A percentile compares a stretch with the other conserved stretches of the same genome.
Evolutionary conservation across 2,113 vertebrate genomes (phyloP).

Genomic region (Scopus umbretta): DNA sequence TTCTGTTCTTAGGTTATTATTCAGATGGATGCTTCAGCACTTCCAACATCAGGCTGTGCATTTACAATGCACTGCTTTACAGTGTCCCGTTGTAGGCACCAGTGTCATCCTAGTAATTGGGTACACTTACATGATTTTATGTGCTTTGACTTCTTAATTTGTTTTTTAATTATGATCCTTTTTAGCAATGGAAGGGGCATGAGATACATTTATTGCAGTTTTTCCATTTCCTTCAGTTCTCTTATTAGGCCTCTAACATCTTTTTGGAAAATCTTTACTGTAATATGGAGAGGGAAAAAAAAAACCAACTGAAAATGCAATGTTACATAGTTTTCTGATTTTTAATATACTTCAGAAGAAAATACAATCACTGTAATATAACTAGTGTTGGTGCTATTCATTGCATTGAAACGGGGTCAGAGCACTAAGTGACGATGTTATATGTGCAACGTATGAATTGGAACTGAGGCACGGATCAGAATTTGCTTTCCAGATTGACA

Average conservation of each 20-base stretch:
- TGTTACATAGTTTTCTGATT: neutral
- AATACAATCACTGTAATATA: neutral
- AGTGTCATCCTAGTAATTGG: neutral
- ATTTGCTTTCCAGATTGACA: neutral
- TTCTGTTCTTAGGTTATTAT: neutral
- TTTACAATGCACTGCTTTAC: neutral
- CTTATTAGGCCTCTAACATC: neutral
- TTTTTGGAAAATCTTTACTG: neutral
- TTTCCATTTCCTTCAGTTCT: neutral
- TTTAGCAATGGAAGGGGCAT: neutral
- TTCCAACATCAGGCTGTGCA: neutral
- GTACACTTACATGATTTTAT: neutral
- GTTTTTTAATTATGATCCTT: neutral
- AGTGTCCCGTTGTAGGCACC: neutral
- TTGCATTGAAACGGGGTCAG: neutral
- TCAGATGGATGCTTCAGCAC: neutral
- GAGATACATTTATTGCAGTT: neutral
- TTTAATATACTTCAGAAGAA: neutral
- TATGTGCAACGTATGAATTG: neutral
- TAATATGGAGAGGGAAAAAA: rapidly evolving
- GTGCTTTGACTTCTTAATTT: neutral
- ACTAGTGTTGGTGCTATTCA: neutral
- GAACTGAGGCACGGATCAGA: neutral
- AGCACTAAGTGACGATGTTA: neutral
- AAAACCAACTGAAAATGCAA: neutral